Evolutionary conservation across 1,140 invertebrate species (phyloP).

Genomic region (Bactericera cockerelli): DNA sequence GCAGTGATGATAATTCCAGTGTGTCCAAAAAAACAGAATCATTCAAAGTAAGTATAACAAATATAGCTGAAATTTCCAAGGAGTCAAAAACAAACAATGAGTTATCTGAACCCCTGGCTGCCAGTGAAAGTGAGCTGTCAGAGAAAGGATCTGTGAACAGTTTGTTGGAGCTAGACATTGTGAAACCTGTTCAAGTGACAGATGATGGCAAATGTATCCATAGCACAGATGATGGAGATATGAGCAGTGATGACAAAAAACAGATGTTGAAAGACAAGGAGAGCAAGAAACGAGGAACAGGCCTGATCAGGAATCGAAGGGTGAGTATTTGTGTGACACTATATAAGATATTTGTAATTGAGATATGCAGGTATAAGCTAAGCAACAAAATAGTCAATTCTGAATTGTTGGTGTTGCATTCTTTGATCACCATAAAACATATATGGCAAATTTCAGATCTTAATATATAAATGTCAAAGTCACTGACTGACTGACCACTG

Average conservation of each 20-base stretch:
- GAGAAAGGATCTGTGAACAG: constrained; percentile 21
- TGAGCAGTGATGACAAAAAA: constrained; percentile 13
- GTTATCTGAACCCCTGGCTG: background rate
- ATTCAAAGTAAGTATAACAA: background rate
- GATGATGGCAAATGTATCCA: no score
- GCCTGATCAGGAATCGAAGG: constrained; percentile 18
- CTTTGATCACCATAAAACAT: no score
- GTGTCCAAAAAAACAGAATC: background rate
- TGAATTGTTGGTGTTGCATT: no score
- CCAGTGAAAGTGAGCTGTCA: background rate
- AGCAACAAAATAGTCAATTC: no score
- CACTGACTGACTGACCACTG: no score
- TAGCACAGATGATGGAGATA: constrained; percentile 9
- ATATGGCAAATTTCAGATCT: no score
- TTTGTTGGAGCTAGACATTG: constrained; percentile 16
- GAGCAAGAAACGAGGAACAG: constrained; percentile 13
- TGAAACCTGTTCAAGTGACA: background rate
- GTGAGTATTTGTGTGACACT: constrained; percentile 19
- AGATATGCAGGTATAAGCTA: no score
- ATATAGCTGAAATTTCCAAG: background rate
- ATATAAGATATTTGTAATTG: no score
- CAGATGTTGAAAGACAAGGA: constrained; percentile 4
- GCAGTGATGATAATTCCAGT: background rate
- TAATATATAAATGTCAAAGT: no score
- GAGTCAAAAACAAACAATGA: background rate